These are phyloP conservation scores for Cheiracanthium punctorium DNA, from an alignment of 2,888 invertebrate species.

Conservation along the genomic window DNA sequence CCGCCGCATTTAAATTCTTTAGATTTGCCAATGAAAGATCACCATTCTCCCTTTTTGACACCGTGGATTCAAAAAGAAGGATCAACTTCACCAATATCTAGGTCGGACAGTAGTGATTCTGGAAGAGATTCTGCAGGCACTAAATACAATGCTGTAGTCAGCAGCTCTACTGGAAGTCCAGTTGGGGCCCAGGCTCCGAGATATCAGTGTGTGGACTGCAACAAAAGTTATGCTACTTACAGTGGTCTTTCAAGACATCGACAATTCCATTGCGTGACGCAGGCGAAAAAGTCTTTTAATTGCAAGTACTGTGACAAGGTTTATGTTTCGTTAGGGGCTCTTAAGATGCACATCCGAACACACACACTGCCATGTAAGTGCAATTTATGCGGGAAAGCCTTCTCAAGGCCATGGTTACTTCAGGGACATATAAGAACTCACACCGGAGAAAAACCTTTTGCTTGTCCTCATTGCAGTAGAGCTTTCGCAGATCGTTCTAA, in stretches of 20 bases:
- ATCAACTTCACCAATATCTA: constrained; percentile 34
- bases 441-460: constrained; percentile 98
- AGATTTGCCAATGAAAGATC: constrained; percentile 18
- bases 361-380: constrained; percentile 98
- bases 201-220: constrained; percentile 94
- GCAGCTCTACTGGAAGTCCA: not conserved
- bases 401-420: constrained; percentile 96
- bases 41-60: not conserved
- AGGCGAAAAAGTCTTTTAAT: constrained; percentile 90
- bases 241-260: constrained; percentile 97
- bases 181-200: constrained; percentile 76
- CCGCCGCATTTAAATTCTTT: constrained; percentile 11
- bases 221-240: constrained; percentile 95
- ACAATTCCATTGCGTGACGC: constrained; percentile 92
- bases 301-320: constrained; percentile 98
- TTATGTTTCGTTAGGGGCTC: constrained; percentile 95
- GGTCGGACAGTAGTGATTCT: constrained; percentile 52
- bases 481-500: constrained; percentile 98
- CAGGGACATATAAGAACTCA: constrained; percentile 98
- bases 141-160: constrained; percentile 12
- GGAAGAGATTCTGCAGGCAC: constrained; percentile 20
- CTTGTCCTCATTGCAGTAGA: constrained; percentile 94
- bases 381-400: constrained; percentile 95
- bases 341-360: constrained; percentile 99
- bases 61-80: constrained; percentile 49